Evolutionary conservation across 2,797 vertebrate species (phyloP).

Genomic region (Pangasius djambal): DNA sequence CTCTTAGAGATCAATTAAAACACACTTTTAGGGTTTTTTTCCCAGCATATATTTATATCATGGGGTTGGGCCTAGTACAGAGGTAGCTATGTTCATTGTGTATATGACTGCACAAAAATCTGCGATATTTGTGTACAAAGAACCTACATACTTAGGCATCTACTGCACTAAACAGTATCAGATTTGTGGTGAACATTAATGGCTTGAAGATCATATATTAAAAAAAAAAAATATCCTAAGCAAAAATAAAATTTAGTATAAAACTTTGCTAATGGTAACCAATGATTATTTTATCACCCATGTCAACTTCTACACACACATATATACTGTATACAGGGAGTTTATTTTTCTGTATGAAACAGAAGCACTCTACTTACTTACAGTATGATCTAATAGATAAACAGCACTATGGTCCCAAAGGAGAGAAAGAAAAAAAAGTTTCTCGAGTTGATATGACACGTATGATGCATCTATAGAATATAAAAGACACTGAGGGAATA

Average conservation of each 20-base stretch:
- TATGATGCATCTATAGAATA: constrained; percentile 47
- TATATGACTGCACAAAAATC: background rate
- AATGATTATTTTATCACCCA: background rate
- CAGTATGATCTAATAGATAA: background rate
- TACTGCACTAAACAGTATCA: background rate
- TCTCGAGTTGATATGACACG: constrained; percentile 32
- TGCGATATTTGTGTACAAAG: background rate
- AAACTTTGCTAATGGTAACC: background rate
- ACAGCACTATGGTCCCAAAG: constrained; percentile 8
- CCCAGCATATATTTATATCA: background rate
- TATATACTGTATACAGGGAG: background rate
- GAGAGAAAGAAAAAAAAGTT: background rate
- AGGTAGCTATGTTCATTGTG: background rate
- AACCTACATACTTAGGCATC: background rate
- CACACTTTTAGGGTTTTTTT: background rate
- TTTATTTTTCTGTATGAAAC: background rate
- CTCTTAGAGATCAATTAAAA: background rate
- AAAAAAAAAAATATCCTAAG: background rate
- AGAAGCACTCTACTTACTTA: background rate
- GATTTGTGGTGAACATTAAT: background rate
- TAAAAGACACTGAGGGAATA: constrained; percentile 30
- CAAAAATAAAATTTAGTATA: background rate
- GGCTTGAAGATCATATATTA: background rate
- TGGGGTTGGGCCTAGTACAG: background rate
- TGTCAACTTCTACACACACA: background rate